These are phyloP conservation scores for Onychomys torridus DNA, from an alignment of 2,797 vertebrate genomes.

Conservation along the genomic window DNA sequence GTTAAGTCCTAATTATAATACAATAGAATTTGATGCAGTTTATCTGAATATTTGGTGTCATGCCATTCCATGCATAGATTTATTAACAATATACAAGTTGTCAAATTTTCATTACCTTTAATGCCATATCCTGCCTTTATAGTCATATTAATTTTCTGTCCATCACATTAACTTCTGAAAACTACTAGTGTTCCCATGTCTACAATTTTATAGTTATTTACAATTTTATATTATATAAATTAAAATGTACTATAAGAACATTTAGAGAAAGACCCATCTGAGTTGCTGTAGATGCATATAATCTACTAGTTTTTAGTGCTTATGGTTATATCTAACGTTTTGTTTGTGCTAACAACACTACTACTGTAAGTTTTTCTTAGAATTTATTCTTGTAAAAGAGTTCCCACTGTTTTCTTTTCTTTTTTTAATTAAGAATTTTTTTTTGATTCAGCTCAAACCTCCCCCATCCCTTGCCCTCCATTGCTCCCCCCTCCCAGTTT, in stretches of 20 bases:
- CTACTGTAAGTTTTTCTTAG: not conserved
- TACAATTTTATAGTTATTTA: not conserved
- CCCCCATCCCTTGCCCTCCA: too few species aligned
- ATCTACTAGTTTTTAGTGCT: not conserved
- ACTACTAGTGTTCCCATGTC: not conserved
- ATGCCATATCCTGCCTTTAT: not conserved
- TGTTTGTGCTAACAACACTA: not conserved
- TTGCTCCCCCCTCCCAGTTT: too few species aligned
- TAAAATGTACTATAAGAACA: not conserved
- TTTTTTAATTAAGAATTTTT: too few species aligned
- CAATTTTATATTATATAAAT: not conserved
- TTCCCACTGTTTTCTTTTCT: not conserved
- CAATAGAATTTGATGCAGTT: not conserved
- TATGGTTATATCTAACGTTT: not conserved
- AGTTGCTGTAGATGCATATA: not conserved
- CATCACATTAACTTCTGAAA: not conserved
- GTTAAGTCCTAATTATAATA: slow-evolving; percentile 5
- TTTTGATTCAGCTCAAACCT: too few species aligned
- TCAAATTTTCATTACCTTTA: not conserved
- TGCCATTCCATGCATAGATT: not conserved
- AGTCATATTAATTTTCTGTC: not conserved
- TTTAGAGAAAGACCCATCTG: not conserved
- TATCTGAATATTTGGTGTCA: not conserved
- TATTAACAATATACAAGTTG: not conserved
- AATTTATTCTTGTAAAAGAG: not conserved